Evolutionary conservation across 2,888 invertebrate species (phyloP).

Genomic region (Andricus curvator): DNA sequence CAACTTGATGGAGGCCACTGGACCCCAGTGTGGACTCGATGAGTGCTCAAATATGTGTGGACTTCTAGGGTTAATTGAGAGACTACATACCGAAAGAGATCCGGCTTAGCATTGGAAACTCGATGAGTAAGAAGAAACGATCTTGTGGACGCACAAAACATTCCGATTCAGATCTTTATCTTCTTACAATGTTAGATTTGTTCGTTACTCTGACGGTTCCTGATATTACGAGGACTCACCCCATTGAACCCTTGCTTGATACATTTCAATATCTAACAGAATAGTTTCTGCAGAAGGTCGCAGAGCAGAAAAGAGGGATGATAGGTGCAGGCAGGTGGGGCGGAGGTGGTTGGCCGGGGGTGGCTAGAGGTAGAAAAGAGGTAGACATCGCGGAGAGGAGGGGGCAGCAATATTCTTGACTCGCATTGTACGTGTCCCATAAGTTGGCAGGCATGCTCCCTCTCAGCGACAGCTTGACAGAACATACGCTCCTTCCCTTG

Average conservation of each 20-base stretch:
- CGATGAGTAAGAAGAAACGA: slow-evolving; percentile 50
- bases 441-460: slow-evolving; percentile 75
- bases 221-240: slow-evolving; percentile 48
- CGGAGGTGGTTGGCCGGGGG: slow-evolving; percentile 57
- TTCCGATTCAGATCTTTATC: slow-evolving; percentile 18
- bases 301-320: slow-evolving; percentile 41
- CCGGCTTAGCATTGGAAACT: slow-evolving; percentile 62
- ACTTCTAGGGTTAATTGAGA: too few species aligned
- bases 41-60: too few species aligned
- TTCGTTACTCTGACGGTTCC: slow-evolving; percentile 23
- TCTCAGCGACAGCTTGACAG: slow-evolving; percentile 77
- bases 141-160: slow-evolving; percentile 32
- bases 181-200: not conserved
- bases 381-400: slow-evolving; percentile 21
- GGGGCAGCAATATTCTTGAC: slow-evolving; percentile 73
- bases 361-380: slow-evolving; percentile 51
- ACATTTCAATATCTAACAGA: slow-evolving; percentile 70
- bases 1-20: too few species aligned
- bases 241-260: slow-evolving; percentile 60
- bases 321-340: slow-evolving; percentile 45
- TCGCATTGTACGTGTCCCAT: slow-evolving; percentile 76
- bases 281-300: slow-evolving; percentile 52
- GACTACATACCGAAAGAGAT: slow-evolving; percentile 39
- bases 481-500: slow-evolving; percentile 71
- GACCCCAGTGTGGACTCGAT: too few species aligned